Base-by-base conservation (phyloP, 2,888 invertebrate species). In the Nomada lathburiana region DNA sequence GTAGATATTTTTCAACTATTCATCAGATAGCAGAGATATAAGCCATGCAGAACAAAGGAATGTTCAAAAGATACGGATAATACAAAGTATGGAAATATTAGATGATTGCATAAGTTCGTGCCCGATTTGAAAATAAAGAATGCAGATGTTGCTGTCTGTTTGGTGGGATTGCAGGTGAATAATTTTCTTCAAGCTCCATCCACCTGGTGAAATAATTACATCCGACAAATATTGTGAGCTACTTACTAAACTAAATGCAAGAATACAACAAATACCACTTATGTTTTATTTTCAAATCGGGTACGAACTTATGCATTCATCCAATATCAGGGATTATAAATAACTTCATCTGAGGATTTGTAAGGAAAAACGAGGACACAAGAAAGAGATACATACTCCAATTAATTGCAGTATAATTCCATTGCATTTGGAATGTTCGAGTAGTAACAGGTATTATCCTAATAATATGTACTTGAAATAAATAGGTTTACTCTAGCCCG, bases 401-500 rank as follows among this genome's bases (percentile, higher is more conserved):
- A 69, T 11, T 42, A 60, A 71, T 62, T 62, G 36, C 11, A 11
- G 13, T 10, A 7, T 55, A 42, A 68, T 68, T 68, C 18, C 23
- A 2, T 68, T 68, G 20, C 23, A 36, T 55, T 68, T 47, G 2
- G 42, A 23, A 42, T 36, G 42, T 23, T 47, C 44, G 10, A 55
- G 11, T 23, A 55, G 18, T 23, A 36, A 52, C 52, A 53, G 29
- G 29, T 16, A 47, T 52, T 29, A 53, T 53, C 53, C 4, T 10
- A 53, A 36, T 36, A 36, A 36, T 36, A 36, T 36, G 36, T 36
- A 20, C 2, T 26, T 26, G 13, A 52, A 65, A 52, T 29, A 67
- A 29, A n/a, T 9, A 29, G 26, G 5, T 65, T 29, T 5, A 29
- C 26, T 50, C 7, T 5, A 0, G 18, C 42, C n/a, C 7, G 1